A percentile compares a stretch with the other conserved stretches of the same genome.
Conservation (phyloP, 2,797 vertebrate genomes). For the Anisognathus igniventris region DNA sequence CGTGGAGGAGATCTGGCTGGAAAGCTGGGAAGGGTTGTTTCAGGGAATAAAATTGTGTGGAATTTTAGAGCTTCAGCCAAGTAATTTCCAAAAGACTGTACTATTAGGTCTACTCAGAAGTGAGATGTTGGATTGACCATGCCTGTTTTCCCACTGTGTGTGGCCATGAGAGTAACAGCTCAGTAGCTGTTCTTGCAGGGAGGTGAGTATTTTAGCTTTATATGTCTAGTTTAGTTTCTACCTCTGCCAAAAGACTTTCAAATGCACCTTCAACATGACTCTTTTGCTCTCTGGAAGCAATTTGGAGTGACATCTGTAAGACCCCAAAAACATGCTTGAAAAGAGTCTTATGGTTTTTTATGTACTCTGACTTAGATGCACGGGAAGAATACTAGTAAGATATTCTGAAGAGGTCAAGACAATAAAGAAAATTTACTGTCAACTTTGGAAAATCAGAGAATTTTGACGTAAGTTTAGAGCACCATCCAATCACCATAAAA, state of each 20-base stretch:
- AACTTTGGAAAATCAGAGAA: not conserved
- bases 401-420: not conserved
- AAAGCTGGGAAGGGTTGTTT: not conserved
- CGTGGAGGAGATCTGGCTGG: not conserved
- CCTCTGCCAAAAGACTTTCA: not conserved
- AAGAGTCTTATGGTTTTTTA: not conserved
- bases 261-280: not conserved
- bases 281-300: not conserved
- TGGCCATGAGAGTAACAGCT: not conserved
- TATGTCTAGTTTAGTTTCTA: not conserved
- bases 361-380: not conserved
- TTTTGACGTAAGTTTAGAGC: not conserved
- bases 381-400: rapidly evolving
- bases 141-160: not conserved
- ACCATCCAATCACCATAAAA: not conserved
- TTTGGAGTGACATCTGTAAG: not conserved
- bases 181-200: not conserved
- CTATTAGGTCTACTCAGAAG: not conserved
- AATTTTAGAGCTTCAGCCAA: not conserved
- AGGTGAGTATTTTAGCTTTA: not conserved
- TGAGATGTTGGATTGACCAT: not conserved
- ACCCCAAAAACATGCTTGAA: not conserved
- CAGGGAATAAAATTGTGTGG: not conserved
- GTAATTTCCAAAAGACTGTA: not conserved
- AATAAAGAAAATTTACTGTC: not conserved